Percentiles rank a stretch among this genome's conserved stretches.
Conservation (phyloP, 2,113 vertebrate genomes). For the Embiotoca jacksoni region DNA sequence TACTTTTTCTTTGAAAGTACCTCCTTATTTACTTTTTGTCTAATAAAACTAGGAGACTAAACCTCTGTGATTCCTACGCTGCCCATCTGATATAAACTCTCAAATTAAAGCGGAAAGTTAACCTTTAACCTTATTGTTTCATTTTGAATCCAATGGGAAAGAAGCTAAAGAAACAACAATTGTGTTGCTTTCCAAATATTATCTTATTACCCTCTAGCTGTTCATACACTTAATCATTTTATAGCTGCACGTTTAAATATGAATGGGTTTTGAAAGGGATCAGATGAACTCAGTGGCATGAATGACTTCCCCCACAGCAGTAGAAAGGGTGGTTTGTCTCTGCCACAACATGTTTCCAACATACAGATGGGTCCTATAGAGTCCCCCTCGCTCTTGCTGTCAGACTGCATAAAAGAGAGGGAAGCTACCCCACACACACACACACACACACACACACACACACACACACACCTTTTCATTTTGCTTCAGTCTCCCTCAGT, state of each 20-base stretch:
- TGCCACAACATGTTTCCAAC: constrained; percentile 1
- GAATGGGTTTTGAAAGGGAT: background rate
- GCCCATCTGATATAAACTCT: background rate
- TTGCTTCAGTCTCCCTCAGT: constrained; percentile 7
- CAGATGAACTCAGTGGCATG: background rate
- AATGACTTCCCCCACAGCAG: background rate
- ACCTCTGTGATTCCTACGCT: background rate
- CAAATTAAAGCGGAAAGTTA: constrained; percentile 3
- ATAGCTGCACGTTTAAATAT: background rate
- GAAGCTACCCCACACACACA: background rate
- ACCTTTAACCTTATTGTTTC: background rate
- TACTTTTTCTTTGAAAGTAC: constrained; percentile 19
- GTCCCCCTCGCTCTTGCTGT: constrained; percentile 23
- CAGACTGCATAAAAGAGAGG: constrained; percentile 41
- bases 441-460: constrained; percentile 10
- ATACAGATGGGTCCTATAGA: constrained; percentile 24
- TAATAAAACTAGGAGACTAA: background rate
- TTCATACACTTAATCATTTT: background rate
- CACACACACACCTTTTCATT: constrained; percentile 22
- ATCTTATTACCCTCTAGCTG: no score
- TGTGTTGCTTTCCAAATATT: no score
- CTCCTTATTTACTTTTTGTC: background rate
- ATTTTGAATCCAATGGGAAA: background rate
- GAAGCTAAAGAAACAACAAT: no score
- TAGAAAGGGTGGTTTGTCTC: background rate